These are phyloP conservation scores for Heliconius nattereri DNA, from an alignment of 1,140 invertebrate species.

Conservation along the genomic window DNA sequence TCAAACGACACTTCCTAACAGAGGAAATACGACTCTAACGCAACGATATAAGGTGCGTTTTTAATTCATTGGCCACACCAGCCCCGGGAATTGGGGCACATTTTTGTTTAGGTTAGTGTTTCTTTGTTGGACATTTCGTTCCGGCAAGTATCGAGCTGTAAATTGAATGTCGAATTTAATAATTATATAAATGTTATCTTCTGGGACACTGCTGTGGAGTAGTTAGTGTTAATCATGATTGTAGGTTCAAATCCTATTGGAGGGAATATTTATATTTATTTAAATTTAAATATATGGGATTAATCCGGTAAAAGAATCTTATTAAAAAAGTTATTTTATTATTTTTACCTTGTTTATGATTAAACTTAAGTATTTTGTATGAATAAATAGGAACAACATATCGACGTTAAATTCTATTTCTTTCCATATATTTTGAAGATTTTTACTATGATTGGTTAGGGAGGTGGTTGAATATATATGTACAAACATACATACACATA, in stretches of 20 bases:
- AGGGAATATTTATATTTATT: background rate
- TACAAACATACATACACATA: background rate
- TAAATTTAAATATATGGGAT: too few relatives aligned
- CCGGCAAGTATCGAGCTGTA: slow-evolving; percentile 41
- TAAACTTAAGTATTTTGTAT: too few relatives aligned
- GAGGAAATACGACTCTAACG: slow-evolving; percentile 36
- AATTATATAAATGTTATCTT: slow-evolving; percentile 37
- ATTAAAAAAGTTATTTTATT: too few relatives aligned
- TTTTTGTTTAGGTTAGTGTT: slow-evolving; percentile 59
- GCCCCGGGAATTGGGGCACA: slow-evolving; percentile 50
- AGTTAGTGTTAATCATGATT: background rate
- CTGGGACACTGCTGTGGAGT: background rate
- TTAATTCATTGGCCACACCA: slow-evolving; percentile 28
- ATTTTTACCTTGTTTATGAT: too few relatives aligned
- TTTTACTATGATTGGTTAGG: too few relatives aligned
- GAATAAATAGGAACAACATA: too few relatives aligned
- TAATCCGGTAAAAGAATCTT: too few relatives aligned
- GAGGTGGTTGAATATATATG: background rate
- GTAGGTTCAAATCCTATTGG: background rate
- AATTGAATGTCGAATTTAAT: slow-evolving; percentile 42
- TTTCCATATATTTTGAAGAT: too few relatives aligned
- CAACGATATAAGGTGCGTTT: slow-evolving; percentile 20
- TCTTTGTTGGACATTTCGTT: slow-evolving; percentile 54
- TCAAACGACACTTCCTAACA: slow-evolving; percentile 34
- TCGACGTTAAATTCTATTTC: too few relatives aligned